Base-by-base conservation (phyloP, 2,113 vertebrate genomes). In the Sporophila hypoxantha region DNA sequence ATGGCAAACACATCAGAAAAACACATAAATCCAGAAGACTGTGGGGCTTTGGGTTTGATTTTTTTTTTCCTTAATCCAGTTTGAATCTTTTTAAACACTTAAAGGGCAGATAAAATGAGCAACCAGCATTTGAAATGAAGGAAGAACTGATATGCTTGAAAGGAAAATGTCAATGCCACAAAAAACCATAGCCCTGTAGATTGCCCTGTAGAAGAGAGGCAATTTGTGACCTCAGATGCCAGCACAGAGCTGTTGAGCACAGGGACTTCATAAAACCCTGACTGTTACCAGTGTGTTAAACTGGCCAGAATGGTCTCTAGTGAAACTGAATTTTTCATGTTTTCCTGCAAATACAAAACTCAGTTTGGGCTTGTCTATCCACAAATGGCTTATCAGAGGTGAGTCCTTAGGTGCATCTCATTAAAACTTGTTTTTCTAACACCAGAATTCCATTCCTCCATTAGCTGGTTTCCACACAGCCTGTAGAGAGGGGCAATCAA, bases 51-150 rank as follows among this genome's bases (percentile, higher is more conserved):
- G 49, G 36, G 52, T 49, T 65, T 74, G 68, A n/a, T n/a, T 21
- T 29, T 29, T 37, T 44, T n/a, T 62, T 23, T 3, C 47, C 47
- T 46, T 37, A 92, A 88, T 89, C 59, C n/a, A 32, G 39, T 92
- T 83, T 57, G 73, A 76, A 56, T 88, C 32, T 62, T 91, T 84
- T 87, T 64, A 76, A 91, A 70, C 47, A 70, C 29, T 85, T 82
- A 85, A 80, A 91, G 66, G 62, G 64, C 69, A 88, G 46, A 75
- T 82, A 85, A 92, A 94, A 81, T 42, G 84, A 94, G 74, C 56
- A 82, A 42, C 49, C 76, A 49, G 68, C 60, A 36, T 46, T 62
- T 82, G 76, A 73, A 89, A 88, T 0, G 9, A 81, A 82, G 39
- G 79, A 60, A 78, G 52, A 80, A 75, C 69, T 65, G 91, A 89